Base-by-base conservation (phyloP, 2,113 vertebrate genomes). In the Pelobates fuscus region DNA sequence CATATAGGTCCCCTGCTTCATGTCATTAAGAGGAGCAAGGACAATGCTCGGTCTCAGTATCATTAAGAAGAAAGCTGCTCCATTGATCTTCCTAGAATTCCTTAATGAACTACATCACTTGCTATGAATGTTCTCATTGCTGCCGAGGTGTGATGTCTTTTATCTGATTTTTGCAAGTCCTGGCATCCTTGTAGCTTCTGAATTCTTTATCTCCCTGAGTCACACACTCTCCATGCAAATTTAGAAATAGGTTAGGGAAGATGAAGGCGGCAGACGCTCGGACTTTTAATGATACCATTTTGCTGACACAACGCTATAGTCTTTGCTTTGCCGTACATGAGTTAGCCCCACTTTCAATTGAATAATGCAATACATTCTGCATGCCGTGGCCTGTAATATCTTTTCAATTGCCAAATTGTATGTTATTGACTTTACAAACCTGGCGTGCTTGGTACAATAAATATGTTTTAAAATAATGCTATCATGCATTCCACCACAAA, bases 51-150 rank as follows among this genome's bases (percentile, higher is more conserved):
- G 59, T 55, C 59, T 64, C 70, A n/a, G 70, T 64, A 64, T 72
- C 60, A 72, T 72, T 65, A 72, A 72, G 59, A 43, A 24, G 57
- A 63, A 44, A 72, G 58, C 43, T 29, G 70, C 59, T 49, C 58
- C 61, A 74, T 74, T 74, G 71, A 74, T 74, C 71, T 74, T 23
- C 37, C 46, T 43, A 26, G 46, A 20, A 37, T 74, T 74, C 55
- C 61, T 65, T 74, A 74, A 74, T 74, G 61, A 74, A 71, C 69
- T 71, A 61, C 69, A 71, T 74, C 49, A 65, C 71, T 74, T 65
- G 71, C 63, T 74, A 74, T 43, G 69, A 61, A 60, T 74, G 71
- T 74, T 66, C 70, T 64, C 43, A 55, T 37, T 55, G 71, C 61
- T 25, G 49, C 52, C 6, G 49, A 74, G 71, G 71, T 74, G 46